Evolutionary conservation across 2,797 vertebrate species (phyloP), one percentile per base, ranked within the genome.

Genomic region (Galagoides demidoff): DNA sequence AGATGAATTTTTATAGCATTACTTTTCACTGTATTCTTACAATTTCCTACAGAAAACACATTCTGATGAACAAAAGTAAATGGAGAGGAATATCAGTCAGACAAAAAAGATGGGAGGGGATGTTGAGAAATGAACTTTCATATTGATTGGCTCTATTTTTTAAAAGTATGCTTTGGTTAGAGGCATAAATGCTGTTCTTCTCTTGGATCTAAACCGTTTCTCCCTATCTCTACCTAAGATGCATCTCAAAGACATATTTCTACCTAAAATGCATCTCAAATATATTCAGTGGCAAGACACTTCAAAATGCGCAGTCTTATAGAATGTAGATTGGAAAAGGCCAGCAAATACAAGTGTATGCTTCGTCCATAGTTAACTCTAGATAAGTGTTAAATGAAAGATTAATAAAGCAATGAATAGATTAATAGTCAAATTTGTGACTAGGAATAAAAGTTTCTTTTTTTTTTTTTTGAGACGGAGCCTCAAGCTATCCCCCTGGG

Each of bases 11-110:
- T 85, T 45, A 66, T 29, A 11, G 14, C 6, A 43, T 82, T 83
- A 77, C n/a, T 79, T 96, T 89, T 88, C 22, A 85, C 52, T 55
- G 43, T 74, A 45, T 14, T 68, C 4, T 63, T 37, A 91, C 8
- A 83, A 70, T 79, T 94, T 95, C 34, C 55, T 77, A 73, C 68
- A 55, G 25, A 74, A 92, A 93, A 71, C 52, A 89, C 22, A 83
- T 71, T 83, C 34, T 85, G 22, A 29, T 20, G 7, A 94, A 85
- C 71, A 71, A 81, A 94, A 90, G 66, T 31, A 3, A 34, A 64
- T 74, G 19, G 27, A 34, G 34, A 92, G 86, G 23, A 92, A 96
- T 95, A 86, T 85, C 29, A 89, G 52, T 45, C 29, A 74, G 64
- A 81, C 57, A 84, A 83, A 84, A 94, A 64, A 39, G 39, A 70